Evolutionary conservation across 2,888 invertebrate genomes (phyloP).

Genomic region (Drosophila birchii): DNA sequence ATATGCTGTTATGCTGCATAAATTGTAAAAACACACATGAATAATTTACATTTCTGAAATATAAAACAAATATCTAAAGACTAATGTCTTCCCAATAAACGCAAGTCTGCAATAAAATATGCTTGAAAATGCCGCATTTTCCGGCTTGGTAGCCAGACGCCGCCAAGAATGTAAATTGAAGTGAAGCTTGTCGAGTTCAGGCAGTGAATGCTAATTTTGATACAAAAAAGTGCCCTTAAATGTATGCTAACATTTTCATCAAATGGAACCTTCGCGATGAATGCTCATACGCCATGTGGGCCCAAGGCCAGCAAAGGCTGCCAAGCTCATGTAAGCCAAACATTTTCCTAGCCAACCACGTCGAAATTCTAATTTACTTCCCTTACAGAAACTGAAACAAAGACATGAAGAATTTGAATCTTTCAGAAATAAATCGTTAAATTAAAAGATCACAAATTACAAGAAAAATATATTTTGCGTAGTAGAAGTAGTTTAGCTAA

Average conservation of each 20-base stretch:
- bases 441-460: not conserved
- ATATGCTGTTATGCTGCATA: not conserved
- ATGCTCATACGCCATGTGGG: constrained; percentile 57
- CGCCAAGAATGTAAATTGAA: constrained; percentile 24
- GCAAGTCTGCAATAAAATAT: not conserved
- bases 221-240: not conserved
- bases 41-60: not conserved
- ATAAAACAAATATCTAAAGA: not conserved
- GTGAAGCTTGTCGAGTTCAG: constrained; percentile 9
- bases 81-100: not conserved
- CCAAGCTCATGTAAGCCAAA: no score
- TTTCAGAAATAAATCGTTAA: no score
- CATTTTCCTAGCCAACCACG: constrained; percentile 45
- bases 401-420: no score
- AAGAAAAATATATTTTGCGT: not conserved
- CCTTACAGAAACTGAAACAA: constrained; percentile 19
- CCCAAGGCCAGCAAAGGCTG: constrained; percentile 45
- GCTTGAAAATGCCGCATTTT: not conserved
- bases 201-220: constrained; percentile 32
- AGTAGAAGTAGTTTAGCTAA: not conserved
- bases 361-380: constrained; percentile 68
- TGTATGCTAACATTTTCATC: constrained; percentile 28
- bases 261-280: constrained; percentile 30
- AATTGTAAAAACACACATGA: not conserved
- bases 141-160: not conserved